Evolutionary conservation across 2,797 vertebrate species (phyloP).

Genomic region (Meda fulgida): DNA sequence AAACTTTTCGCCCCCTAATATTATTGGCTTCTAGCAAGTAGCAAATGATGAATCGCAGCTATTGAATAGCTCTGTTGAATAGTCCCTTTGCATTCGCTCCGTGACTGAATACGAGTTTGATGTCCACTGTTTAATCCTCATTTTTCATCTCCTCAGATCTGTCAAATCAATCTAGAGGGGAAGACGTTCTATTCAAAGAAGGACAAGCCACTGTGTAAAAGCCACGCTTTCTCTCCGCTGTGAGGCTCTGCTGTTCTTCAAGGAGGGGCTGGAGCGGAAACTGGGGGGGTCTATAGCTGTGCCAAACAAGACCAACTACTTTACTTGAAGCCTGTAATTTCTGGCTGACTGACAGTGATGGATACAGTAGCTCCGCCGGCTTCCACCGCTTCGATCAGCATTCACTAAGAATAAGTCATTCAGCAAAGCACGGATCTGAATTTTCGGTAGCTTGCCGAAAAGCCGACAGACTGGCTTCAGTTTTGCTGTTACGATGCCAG

Average conservation of each 20-base stretch:
- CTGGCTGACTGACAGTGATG: constrained; percentile 44
- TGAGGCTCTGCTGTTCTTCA: constrained; percentile 69
- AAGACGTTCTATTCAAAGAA: constrained; percentile 99
- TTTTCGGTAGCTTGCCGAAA: constrained; percentile 3
- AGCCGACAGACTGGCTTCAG: not conserved
- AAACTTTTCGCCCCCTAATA: not conserved
- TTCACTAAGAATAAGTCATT: constrained; percentile 29
- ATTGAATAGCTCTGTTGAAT: not conserved
- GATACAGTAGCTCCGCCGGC: constrained; percentile 9
- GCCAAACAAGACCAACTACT: constrained; percentile 63
- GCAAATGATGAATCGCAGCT: not conserved
- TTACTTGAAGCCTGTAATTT: constrained; percentile 45
- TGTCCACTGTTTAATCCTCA: not conserved
- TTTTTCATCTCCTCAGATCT: constrained; percentile 81
- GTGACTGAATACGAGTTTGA: not conserved
- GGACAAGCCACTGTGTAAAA: constrained; percentile 99
- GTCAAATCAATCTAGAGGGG: constrained; percentile 98
- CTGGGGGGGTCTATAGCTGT: constrained; percentile 50
- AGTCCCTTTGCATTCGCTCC: not conserved
- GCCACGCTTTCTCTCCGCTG: constrained; percentile 95
- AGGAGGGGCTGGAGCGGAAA: constrained; percentile 17
- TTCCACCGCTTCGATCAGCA: constrained; percentile 24
- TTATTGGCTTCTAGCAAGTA: not conserved
- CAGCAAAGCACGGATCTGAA: constrained; percentile 18
- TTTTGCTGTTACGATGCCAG: constrained; percentile 31